Conservation (phyloP, 2,797 vertebrate genomes). For the Orientallactaga sibirica region DNA sequence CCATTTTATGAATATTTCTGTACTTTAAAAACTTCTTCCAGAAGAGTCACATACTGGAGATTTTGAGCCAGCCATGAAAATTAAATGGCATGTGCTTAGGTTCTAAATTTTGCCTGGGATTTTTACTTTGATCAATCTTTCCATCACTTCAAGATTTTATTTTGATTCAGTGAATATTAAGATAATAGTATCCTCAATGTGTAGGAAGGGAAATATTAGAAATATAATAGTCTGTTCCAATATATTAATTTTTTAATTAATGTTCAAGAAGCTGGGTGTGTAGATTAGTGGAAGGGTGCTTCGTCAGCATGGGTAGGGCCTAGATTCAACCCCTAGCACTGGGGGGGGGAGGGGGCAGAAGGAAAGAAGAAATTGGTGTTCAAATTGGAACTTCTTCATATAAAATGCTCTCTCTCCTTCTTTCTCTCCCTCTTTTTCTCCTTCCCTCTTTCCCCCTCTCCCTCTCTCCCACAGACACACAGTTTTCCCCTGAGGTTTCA, state of each 20-base stretch:
- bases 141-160: not conserved
- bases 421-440: not conserved
- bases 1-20: slow-evolving; percentile 82
- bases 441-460: not conserved
- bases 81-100: not conserved
- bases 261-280: not conserved
- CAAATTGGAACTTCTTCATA: slow-evolving; percentile 46
- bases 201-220: slow-evolving; percentile 41
- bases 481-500: slow-evolving; percentile 33
- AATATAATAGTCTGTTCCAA: not conserved
- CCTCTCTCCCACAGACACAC: not conserved
- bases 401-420: not conserved
- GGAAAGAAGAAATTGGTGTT: slow-evolving; percentile 30
- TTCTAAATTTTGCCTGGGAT: slow-evolving; percentile 39
- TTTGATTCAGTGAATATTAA: not conserved
- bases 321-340: not conserved
- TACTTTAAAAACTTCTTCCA: slow-evolving; percentile 76
- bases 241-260: not conserved
- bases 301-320: not conserved
- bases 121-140: slow-evolving; percentile 52
- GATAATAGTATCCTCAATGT: not conserved
- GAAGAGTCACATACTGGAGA: slow-evolving; percentile 60
- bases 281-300: not conserved
- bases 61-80: slow-evolving; percentile 63
- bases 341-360: too few species aligned